Base-by-base conservation (phyloP, 2,797 vertebrate genomes). In the Kryptolebias ocellatus region DNA sequence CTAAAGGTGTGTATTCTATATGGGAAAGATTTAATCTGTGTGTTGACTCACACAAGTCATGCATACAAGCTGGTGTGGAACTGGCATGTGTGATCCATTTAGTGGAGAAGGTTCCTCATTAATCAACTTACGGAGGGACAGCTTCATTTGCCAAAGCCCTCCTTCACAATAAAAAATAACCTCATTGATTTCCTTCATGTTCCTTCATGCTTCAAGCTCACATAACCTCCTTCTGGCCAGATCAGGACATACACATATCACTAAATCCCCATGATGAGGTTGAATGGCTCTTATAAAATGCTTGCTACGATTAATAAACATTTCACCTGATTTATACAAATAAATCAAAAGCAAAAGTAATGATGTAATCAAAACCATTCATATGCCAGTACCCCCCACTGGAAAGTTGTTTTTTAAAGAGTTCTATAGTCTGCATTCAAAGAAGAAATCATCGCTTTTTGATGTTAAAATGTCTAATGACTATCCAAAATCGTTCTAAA, bases 51-150 rank as follows among this genome's bases (percentile, higher is more conserved):
- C 51, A 55, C 37, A 39, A 28, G 60, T 55, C 56, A 44, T 53
- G 61, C n/a, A 28, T 55, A 31, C 1, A 28, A 54, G 64, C 64
- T 55, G 83, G 78, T 72, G 65, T 70, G 42, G 8, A 37, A 27
- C 11, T 77, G 63, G 10, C 29, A 53, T 63, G 68, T 80, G 73
- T 53, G 74, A 77, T 74, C 51, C 59, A 39, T 71, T 82, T 65
- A 79, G 65, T 74, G 80, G 80, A 88, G 81, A 82, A 47, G 83
- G 86, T 80, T 86, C 60, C 80, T 88, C 82, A 86, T 91, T 87
- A 84, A 88, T 92, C 85, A 90, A 76, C 77, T 80, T 68, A 70
- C 68, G 58, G 34, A 75, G 59, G 60, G 78, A 76, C 76, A 72
- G 77, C 74, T 74, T 68, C 72, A 72, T 58, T 68, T 80, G 73